Evolutionary conservation across 2,797 vertebrate species (phyloP).

Genomic region (Microchirus variegatus): DNA sequence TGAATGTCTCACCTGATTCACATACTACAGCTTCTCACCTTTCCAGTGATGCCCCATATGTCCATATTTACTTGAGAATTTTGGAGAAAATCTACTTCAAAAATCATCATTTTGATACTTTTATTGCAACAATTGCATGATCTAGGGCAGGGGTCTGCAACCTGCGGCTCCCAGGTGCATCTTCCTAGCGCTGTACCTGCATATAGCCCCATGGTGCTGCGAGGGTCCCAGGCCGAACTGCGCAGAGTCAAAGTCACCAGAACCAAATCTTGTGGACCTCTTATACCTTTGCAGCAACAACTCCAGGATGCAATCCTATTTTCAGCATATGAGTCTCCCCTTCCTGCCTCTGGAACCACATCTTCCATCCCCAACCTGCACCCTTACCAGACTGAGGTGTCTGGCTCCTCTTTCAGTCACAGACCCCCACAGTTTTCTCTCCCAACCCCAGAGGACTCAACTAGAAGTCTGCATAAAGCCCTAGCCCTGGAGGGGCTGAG

Average conservation of each 20-base stretch:
- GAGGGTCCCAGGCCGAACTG: conserved; percentile 81
- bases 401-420: conserved; percentile 62
- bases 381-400: conserved; percentile 75
- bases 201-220: conserved; percentile 85
- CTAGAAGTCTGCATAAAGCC: conserved; percentile 88
- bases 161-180: conserved; percentile 83
- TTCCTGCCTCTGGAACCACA: conserved; percentile 72
- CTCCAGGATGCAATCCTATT: conserved; percentile 76
- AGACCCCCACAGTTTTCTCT: conserved; percentile 77
- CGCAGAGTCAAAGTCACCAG: conserved; percentile 83
- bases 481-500: conserved; percentile 90
- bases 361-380: conserved; percentile 81
- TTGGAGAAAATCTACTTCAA: no score
- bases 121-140: no score
- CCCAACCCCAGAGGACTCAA: conserved; percentile 82
- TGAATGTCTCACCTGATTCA: no score
- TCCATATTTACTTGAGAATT: no score
- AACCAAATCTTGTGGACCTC: conserved; percentile 89
- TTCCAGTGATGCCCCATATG: no score
- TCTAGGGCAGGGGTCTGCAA: no score
- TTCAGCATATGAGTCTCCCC: conserved; percentile 77
- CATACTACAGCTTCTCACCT: no score
- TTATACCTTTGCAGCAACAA: conserved; percentile 82
- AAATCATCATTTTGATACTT: no score
- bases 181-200: conserved; percentile 80